A percentile compares a stretch with the other conserved stretches of the same genome.
Conservation (phyloP, 2,797 vertebrate genomes). For the Chelon labrosus region DNA sequence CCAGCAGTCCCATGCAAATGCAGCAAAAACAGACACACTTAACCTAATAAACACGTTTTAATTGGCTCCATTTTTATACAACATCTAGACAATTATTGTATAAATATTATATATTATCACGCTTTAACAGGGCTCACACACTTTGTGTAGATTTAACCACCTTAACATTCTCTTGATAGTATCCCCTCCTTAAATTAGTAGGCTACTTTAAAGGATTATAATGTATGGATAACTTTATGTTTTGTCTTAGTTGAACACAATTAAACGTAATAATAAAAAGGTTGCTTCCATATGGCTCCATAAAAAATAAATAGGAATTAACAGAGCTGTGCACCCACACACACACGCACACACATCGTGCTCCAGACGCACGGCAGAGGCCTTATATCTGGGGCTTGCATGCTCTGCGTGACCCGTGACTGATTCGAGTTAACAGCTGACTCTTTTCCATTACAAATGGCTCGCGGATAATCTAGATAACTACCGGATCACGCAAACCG, state of each 20-base stretch:
- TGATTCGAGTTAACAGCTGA: slow-evolving; percentile 85
- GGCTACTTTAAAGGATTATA: too few species aligned
- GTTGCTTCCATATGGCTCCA: background rate
- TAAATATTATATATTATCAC: background rate
- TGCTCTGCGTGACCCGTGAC: slow-evolving; percentile 83
- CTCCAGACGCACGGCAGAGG: slow-evolving; percentile 58
- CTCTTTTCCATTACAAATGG: slow-evolving; percentile 83
- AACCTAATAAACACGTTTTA: background rate
- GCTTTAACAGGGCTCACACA: background rate
- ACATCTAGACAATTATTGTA: background rate
- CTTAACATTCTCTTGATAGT: background rate
- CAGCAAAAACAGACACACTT: background rate
- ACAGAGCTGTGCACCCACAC: background rate
- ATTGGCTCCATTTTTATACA: background rate
- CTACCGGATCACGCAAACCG: slow-evolving; percentile 81
- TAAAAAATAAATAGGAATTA: background rate
- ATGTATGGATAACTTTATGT: background rate
- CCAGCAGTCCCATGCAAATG: background rate
- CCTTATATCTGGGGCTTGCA: slow-evolving; percentile 66
- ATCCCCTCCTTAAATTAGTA: too few species aligned
- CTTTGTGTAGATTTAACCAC: background rate
- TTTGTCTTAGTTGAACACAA: background rate
- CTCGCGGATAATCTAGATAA: slow-evolving; percentile 83
- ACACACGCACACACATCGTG: slow-evolving; percentile 19
- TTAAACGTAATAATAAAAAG: background rate